These are phyloP conservation scores for Athetis lepigone DNA, from an alignment of 2,888 invertebrate genomes.

Conservation along the genomic window DNA sequence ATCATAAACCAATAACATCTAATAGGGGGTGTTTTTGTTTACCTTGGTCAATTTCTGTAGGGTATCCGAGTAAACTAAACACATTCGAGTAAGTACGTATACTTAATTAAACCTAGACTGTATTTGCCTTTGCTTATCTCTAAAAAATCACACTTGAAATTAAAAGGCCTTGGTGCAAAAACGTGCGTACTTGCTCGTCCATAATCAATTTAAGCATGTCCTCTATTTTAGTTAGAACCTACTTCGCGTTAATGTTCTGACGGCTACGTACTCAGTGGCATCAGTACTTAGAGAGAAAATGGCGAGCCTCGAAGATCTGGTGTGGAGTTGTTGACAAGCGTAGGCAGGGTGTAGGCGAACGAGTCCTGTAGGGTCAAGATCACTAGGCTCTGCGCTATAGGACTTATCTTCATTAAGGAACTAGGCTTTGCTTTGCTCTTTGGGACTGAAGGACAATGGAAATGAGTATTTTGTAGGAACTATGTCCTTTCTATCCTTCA, in stretches of 20 bases:
- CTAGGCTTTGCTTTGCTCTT: no score
- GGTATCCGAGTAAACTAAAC: not conserved
- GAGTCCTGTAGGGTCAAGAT: conserved; percentile 58
- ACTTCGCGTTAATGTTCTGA: not conserved
- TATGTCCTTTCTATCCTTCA: no score
- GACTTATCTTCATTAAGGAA: conserved; percentile 15
- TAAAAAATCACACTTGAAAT: no score
- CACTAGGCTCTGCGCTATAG: conserved; percentile 32
- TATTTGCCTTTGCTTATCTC: no score
- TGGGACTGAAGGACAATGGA: no score
- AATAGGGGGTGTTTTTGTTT: not conserved
- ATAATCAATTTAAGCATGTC: no score
- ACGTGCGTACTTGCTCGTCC: no score
- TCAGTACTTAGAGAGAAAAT: conserved; percentile 45
- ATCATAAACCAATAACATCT: not conserved
- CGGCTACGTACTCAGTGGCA: conserved; percentile 4
- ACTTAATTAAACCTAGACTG: no score
- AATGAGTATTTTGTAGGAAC: no score
- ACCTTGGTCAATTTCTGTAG: not conserved
- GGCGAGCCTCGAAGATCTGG: conserved; percentile 34
- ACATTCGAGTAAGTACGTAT: no score
- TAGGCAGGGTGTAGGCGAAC: conserved; percentile 65
- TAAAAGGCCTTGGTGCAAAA: no score
- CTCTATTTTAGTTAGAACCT: not conserved
- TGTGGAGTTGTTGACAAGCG: conserved; percentile 54